Conservation (phyloP, 2,888 invertebrate genomes). For the Nomada flava region DNA sequence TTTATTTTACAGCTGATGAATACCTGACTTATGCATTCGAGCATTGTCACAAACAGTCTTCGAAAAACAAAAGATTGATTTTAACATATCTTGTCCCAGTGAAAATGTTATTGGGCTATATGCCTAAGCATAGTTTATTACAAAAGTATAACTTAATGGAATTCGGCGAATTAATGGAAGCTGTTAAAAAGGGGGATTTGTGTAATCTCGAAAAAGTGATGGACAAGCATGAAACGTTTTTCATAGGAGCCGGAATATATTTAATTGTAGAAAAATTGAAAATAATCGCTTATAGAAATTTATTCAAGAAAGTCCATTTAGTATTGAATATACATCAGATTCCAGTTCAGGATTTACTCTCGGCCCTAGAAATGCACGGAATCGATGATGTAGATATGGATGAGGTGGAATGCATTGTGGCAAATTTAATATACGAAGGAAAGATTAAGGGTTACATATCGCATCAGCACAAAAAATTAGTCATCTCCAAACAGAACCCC, state of each 20-base stretch:
- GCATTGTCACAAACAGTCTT: slow-evolving; percentile 92
- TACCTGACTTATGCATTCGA: slow-evolving; percentile 96
- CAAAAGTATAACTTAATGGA: slow-evolving; percentile 96
- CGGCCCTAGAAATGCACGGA: slow-evolving; percentile 92
- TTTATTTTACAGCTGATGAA: slow-evolving; percentile 90
- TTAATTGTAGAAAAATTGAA: slow-evolving; percentile 98
- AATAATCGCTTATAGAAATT: slow-evolving; percentile 96
- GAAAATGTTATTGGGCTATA: slow-evolving; percentile 97
- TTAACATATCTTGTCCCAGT: slow-evolving; percentile 98
- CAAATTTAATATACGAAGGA: slow-evolving; percentile 97
- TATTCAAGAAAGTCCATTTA: slow-evolving; percentile 96
- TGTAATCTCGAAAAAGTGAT: slow-evolving; percentile 93
- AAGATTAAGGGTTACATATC: slow-evolving; percentile 99
- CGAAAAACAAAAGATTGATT: slow-evolving; percentile 95
- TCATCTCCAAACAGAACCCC: slow-evolving; percentile 98
- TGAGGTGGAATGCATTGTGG: slow-evolving; percentile 98
- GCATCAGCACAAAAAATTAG: slow-evolving; percentile 97
- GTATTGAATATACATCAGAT: slow-evolving; percentile 94
- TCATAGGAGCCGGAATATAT: slow-evolving; percentile 98
- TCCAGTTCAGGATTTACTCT: slow-evolving; percentile 93
- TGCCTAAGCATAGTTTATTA: slow-evolving; percentile 93
- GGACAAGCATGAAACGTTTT: slow-evolving; percentile 94
- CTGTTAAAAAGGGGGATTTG: slow-evolving; percentile 96
- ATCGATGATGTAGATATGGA: slow-evolving; percentile 95
- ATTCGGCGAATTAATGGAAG: slow-evolving; percentile 94